Evolutionary conservation across 2,888 invertebrate genomes (phyloP), one percentile per base, ranked within the genome.

Genomic region (Resseliella maxima): DNA sequence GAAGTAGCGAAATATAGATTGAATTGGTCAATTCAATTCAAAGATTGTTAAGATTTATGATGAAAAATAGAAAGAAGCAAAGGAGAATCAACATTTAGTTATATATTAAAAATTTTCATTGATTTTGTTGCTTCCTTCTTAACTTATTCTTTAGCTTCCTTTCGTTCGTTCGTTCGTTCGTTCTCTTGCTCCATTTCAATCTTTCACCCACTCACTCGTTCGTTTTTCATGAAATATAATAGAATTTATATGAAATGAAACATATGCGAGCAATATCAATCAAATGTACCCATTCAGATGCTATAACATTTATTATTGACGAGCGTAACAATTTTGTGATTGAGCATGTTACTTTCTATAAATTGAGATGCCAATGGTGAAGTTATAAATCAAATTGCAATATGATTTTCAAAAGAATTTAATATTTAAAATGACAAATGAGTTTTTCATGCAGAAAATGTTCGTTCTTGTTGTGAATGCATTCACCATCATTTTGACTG

Each of bases 101-200:
- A 24, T 31, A 72, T 72, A 72, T 72, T 72, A 72, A 72, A 72
- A 72, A 3, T 72, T 72, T 72, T 31, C 35, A 31, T 15, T 31
- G 72, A 72, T 31, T 31, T n/a, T n/a, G n/a, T n/a, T n/a, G n/a
- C n/a, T n/a, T n/a, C n/a, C n/a, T n/a, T n/a, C n/a, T n/a, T n/a
- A n/a, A n/a, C n/a, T n/a, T n/a, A n/a, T n/a, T n/a, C n/a, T n/a
- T n/a, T n/a, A 45, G 12, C 5, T 12, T 45, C 12, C 12, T 45
- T 45, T 45, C 45, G 45, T 45, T 10, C 12, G 45, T 45, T 10
- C 5, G 5, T 5, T 45, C 45, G 45, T 10, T n/a, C n/a, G n/a
- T n/a, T n/a, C n/a, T n/a, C n/a, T n/a, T n/a, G n/a, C n/a, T n/a
- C n/a, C n/a, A n/a, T n/a, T n/a, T n/a, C n/a, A n/a, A n/a, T n/a